Percentiles rank a stretch among this genome's conserved stretches.
Conservation (phyloP, 2,888 invertebrate genomes). For the Drosophila neoperkinsi region DNA sequence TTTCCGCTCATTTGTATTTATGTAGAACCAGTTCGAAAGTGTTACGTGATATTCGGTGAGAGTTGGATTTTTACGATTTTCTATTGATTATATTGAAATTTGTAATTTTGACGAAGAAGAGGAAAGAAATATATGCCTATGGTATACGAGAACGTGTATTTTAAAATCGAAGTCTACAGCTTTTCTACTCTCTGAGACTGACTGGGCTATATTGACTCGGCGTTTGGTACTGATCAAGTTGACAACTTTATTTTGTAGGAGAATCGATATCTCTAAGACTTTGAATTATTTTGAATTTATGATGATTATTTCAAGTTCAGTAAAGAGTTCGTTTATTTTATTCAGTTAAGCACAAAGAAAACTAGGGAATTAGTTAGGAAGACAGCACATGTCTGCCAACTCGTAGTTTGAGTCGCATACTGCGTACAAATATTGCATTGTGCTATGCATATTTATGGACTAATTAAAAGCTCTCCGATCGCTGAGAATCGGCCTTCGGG, state of each 20-base stretch:
- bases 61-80: not conserved
- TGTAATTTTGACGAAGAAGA: not conserved
- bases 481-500: constrained; percentile 65
- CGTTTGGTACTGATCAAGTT: not conserved
- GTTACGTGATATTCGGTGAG: not conserved
- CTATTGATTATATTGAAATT: not conserved
- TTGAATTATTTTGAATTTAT: not conserved
- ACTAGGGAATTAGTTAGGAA: not conserved
- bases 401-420: not conserved
- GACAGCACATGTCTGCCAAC: not conserved
- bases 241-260: not conserved
- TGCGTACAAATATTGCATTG: constrained; percentile 16
- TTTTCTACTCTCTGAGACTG: not conserved
- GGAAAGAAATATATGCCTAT: not conserved
- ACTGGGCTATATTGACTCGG: not conserved
- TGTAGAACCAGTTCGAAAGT: constrained; percentile 42
- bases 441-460: constrained; percentile 58
- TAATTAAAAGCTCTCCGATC: constrained; percentile 42
- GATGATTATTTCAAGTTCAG: not conserved
- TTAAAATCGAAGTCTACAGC: not conserved
- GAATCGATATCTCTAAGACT: not conserved
- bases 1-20: constrained; percentile 6
- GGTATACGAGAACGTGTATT: not conserved
- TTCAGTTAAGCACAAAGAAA: not conserved
- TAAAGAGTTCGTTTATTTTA: not conserved